phyloP scores from a whole-genome alignment of 1,140 invertebrate genomes.

The Hermatobates lingyangjiaoensis region DNA sequence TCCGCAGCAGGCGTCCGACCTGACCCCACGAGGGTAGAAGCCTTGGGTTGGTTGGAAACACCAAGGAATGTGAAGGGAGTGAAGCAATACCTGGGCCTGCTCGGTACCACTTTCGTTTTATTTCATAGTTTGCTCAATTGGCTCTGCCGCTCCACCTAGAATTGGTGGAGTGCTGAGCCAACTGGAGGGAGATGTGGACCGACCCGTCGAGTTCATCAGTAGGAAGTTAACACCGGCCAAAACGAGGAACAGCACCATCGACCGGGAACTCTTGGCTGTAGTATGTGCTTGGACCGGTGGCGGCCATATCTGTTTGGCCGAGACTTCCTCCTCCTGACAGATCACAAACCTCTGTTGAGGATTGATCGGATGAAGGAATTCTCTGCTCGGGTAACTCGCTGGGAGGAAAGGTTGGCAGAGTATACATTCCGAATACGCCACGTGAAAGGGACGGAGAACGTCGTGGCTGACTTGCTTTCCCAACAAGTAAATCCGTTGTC shows the following conservation, averaged over 20 bases:
- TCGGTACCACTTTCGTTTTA: constrained; percentile 25
- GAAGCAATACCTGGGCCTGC: constrained; percentile 25
- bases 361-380: neutral
- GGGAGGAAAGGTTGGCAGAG: neutral
- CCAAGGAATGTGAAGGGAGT: constrained; percentile 23
- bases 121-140: constrained; percentile 20
- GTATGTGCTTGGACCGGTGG: neutral
- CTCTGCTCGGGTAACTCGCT: neutral
- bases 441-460: neutral
- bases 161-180: neutral
- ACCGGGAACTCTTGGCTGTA: neutral
- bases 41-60: constrained; percentile 22
- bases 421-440: neutral
- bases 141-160: constrained; percentile 9
- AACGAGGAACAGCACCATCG: neutral
- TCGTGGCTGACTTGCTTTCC: neutral
- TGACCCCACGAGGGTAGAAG: constrained; percentile 23
- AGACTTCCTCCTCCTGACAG: neutral
- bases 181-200: neutral
- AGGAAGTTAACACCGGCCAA: neutral
- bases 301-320: neutral
- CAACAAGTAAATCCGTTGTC: no score
- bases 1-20: constrained; percentile 23
- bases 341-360: neutral
- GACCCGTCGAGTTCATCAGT: neutral